phyloP scores from a whole-genome alignment of 92 coral and sea anemone genomes.

The Phenganax marumi region DNA sequence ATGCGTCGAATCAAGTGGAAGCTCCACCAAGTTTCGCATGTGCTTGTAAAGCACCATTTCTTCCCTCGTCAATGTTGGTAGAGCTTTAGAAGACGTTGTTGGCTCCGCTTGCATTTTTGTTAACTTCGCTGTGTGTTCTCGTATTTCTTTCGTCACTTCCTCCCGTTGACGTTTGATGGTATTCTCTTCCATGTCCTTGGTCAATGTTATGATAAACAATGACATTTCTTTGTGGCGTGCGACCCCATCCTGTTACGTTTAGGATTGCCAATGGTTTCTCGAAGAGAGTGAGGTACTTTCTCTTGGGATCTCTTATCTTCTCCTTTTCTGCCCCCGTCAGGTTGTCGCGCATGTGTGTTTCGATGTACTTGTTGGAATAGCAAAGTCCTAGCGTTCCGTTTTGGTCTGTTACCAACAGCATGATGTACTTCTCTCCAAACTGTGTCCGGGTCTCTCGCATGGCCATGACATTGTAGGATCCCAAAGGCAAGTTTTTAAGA shows the following conservation, averaged over 20 bases:
- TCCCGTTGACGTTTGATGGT: background rate
- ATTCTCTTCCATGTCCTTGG: slow-evolving; percentile 16
- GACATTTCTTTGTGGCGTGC: slow-evolving; percentile 48
- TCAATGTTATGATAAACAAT: slow-evolving; percentile 33
- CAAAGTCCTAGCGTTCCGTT: background rate
- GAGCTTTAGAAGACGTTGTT: background rate
- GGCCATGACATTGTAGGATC: background rate
- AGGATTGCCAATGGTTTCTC: slow-evolving; percentile 46
- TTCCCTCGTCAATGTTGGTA: slow-evolving; percentile 15
- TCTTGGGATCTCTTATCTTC: slow-evolving; percentile 35
- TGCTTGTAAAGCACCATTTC: slow-evolving; percentile 22
- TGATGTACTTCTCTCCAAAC: no score
- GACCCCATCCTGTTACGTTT: slow-evolving; percentile 39
- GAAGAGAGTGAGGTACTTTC: slow-evolving; percentile 36
- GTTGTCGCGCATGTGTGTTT: slow-evolving; percentile 25
- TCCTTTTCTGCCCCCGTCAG: slow-evolving; percentile 39
- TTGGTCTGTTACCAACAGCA: no score
- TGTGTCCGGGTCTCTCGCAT: no score
- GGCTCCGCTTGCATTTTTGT: background rate
- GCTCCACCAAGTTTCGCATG: slow-evolving; percentile 20
- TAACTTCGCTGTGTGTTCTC: background rate
- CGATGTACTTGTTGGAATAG: slow-evolving; percentile 12
- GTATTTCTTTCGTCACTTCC: background rate
- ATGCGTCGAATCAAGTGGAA: slow-evolving; percentile 16
- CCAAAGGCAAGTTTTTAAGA: slow-evolving; percentile 21